Evolutionary conservation across 2,888 invertebrate genomes (phyloP).

Genomic region (Orgyia antiqua): DNA sequence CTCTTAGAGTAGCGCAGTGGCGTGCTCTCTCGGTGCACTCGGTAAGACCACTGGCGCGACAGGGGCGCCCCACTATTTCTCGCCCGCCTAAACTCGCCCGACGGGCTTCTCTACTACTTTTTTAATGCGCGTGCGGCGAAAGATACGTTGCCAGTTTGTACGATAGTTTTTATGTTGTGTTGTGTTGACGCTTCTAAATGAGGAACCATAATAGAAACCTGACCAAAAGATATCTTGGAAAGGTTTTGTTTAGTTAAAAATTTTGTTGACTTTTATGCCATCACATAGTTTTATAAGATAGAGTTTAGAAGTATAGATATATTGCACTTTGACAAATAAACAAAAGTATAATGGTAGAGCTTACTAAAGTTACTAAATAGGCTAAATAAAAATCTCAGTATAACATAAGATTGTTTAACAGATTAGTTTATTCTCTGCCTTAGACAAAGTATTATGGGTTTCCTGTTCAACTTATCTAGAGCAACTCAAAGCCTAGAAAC

Average conservation of each 20-base stretch:
- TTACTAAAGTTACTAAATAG: too few relatives aligned
- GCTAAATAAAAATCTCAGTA: too few relatives aligned
- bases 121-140: slow-evolving; percentile 57
- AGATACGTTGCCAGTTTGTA: slow-evolving; percentile 60
- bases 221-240: slow-evolving; percentile 36
- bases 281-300: too few relatives aligned
- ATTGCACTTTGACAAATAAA: too few relatives aligned
- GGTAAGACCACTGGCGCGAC: slow-evolving; percentile 58
- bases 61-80: slow-evolving; percentile 47
- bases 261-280: too few relatives aligned
- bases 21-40: slow-evolving; percentile 54
- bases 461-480: too few relatives aligned
- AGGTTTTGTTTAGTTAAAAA: not conserved
- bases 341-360: too few relatives aligned
- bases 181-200: slow-evolving; percentile 67
- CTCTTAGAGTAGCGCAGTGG: slow-evolving; percentile 28
- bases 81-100: slow-evolving; percentile 51
- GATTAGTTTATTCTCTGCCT: too few relatives aligned
- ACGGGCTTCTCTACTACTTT: slow-evolving; percentile 55
- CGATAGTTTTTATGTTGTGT: slow-evolving; percentile 51
- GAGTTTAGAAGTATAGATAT: too few relatives aligned
- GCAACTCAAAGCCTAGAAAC: too few relatives aligned
- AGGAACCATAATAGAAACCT: slow-evolving; percentile 66
- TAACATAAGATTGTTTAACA: too few relatives aligned
- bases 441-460: too few relatives aligned